Evolutionary conservation across 2,888 invertebrate genomes (phyloP).

Genomic region (Drosophila subsilvestris): DNA sequence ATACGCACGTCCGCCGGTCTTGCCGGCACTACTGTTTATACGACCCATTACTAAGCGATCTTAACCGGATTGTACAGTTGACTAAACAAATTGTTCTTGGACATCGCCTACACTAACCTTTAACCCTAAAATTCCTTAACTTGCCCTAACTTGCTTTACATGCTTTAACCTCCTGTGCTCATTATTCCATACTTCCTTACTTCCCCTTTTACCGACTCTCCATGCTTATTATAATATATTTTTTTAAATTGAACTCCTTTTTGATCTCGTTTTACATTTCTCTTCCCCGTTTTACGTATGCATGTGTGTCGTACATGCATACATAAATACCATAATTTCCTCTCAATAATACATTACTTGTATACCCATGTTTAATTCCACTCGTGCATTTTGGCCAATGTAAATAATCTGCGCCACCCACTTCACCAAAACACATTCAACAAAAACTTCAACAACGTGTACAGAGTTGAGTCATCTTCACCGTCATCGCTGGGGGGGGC

Average conservation of each 20-base stretch:
- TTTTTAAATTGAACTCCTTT: constrained; percentile 30
- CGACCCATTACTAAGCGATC: constrained; percentile 61
- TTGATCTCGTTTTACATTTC: constrained; percentile 56
- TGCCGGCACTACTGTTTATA: constrained; percentile 59
- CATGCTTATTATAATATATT: constrained; percentile 4
- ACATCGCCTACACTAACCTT: constrained; percentile 51
- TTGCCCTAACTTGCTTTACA: constrained; percentile 9
- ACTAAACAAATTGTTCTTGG: constrained; percentile 64
- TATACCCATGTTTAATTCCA: constrained; percentile 42
- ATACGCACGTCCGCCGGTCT: constrained; percentile 29
- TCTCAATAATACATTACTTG: constrained; percentile 41
- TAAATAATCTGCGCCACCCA: constrained; percentile 66
- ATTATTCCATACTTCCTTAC: neutral
- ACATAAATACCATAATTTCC: constrained; percentile 48
- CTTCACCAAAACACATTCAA: constrained; percentile 32
- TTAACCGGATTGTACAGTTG: constrained; percentile 67
- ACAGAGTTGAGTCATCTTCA: constrained; percentile 82
- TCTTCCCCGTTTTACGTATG: constrained; percentile 55
- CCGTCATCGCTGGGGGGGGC: constrained; percentile 78
- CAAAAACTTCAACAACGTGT: constrained; percentile 27
- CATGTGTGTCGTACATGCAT: too few species aligned
- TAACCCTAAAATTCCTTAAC: constrained; percentile 28
- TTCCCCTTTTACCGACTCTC: neutral
- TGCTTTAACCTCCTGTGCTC: constrained; percentile 9
- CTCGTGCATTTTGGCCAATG: constrained; percentile 60